Conservation (phyloP, 2,113 vertebrate genomes). For the Alces alces region DNA sequence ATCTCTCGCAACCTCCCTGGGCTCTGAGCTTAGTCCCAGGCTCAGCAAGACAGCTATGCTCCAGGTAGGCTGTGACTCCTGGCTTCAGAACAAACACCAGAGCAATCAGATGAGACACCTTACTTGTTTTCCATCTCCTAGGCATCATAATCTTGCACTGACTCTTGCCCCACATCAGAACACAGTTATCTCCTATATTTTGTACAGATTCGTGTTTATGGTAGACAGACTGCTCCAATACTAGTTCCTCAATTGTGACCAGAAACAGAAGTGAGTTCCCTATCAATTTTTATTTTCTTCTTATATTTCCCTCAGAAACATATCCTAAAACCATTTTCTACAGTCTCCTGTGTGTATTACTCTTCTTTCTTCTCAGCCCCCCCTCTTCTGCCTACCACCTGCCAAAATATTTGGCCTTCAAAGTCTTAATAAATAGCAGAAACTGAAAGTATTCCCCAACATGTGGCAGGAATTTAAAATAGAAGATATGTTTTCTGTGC, state of each 20-base stretch:
- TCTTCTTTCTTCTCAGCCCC: constrained; percentile 34
- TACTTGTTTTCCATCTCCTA: neutral
- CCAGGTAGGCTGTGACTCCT: neutral
- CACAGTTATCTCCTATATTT: neutral
- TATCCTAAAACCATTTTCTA: constrained; percentile 32
- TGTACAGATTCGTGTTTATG: neutral
- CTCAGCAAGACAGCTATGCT: neutral
- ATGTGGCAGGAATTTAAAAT: neutral
- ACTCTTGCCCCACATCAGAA: neutral
- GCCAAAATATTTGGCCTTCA: constrained; percentile 67
- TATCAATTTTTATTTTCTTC: constrained; percentile 42
- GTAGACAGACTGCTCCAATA: neutral
- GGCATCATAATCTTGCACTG: neutral
- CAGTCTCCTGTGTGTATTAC: neutral
- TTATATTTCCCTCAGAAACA: neutral
- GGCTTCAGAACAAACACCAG: neutral
- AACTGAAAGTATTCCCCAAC: constrained; percentile 39
- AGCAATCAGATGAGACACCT: neutral
- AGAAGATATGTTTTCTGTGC: constrained; percentile 13
- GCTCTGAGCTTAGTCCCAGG: neutral
- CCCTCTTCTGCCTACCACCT: constrained; percentile 50
- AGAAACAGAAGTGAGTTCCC: neutral
- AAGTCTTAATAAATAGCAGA: constrained; percentile 58
- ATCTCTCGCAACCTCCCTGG: neutral
- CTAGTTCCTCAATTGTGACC: neutral